phyloP scores from a whole-genome alignment of 2,888 invertebrate genomes.

The Coleophora deauratella region DNA sequence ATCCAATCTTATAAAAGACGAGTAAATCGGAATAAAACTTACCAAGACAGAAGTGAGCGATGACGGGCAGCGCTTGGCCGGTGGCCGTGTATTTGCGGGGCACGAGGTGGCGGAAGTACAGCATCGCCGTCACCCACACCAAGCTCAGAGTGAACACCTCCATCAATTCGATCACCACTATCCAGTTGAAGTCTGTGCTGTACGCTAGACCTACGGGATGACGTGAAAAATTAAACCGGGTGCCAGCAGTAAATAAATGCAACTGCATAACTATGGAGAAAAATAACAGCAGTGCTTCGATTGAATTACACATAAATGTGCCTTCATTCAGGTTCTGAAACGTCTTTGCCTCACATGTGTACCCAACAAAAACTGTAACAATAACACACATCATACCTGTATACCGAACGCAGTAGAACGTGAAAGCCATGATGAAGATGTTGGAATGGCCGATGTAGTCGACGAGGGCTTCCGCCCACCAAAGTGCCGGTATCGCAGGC shows the following conservation, averaged over 20 bases:
- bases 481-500: slow-evolving; percentile 80
- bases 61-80: slow-evolving; percentile 84
- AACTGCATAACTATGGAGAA: neutral
- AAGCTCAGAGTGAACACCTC: slow-evolving; percentile 85
- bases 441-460: slow-evolving; percentile 89
- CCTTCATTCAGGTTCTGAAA: too few species aligned
- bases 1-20: neutral
- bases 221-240: neutral
- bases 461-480: slow-evolving; percentile 87
- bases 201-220: slow-evolving; percentile 66
- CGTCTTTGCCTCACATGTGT: too few species aligned
- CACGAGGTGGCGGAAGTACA: slow-evolving; percentile 87
- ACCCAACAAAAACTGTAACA: too few species aligned
- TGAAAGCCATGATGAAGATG: slow-evolving; percentile 86
- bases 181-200: slow-evolving; percentile 75
- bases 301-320: too few species aligned
- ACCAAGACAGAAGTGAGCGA: slow-evolving; percentile 83
- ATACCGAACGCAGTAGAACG: slow-evolving; percentile 84
- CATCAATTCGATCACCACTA: slow-evolving; percentile 80
- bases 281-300: too few species aligned
- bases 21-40: slow-evolving; percentile 11
- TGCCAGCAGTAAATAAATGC: slow-evolving; percentile 3
- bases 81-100: slow-evolving; percentile 84
- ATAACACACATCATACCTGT: slow-evolving; percentile 62
- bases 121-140: slow-evolving; percentile 85